A percentile compares a stretch with the other conserved stretches of the same genome.
These are phyloP conservation scores for Drosophila koepferae DNA, from an alignment of 2,888 invertebrate genomes.

Conservation along the genomic window DNA sequence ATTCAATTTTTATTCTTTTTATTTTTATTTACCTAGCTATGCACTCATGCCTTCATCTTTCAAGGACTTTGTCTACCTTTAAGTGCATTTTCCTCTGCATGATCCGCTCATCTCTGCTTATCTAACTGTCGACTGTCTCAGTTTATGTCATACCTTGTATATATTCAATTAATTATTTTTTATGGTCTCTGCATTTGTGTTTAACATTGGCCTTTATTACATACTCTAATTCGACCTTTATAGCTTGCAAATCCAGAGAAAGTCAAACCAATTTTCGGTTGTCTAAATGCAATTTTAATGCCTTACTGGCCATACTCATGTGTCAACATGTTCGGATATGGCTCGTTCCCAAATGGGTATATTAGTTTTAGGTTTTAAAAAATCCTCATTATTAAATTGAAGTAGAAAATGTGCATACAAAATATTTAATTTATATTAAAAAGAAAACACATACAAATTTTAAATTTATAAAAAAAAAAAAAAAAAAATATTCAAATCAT, in stretches of 20 bases:
- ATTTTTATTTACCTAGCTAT: not conserved
- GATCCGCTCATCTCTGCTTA: not conserved
- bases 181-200: not conserved
- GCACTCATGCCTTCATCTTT: not conserved
- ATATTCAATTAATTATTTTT: not conserved
- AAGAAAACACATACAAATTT: no score
- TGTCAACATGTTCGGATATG: not conserved
- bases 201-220: conserved; percentile 5
- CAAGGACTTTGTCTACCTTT: not conserved
- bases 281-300: conserved; percentile 24
- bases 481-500: no score
- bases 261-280: conserved; percentile 12
- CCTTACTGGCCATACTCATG: not conserved
- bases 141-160: conserved; percentile 1
- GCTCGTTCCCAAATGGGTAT: not conserved
- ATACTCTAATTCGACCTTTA: conserved; percentile 29
- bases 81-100: no score
- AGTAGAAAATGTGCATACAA: no score
- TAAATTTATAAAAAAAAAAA: no score
- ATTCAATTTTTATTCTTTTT: not conserved
- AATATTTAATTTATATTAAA: no score
- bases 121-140: not conserved
- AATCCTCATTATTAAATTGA: no score
- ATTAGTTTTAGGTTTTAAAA: not conserved
- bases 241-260: conserved; percentile 1